A percentile compares a stretch with the other conserved stretches of the same genome.
Conservation (phyloP, 2,797 vertebrate genomes). For the Pygocentrus nattereri region DNA sequence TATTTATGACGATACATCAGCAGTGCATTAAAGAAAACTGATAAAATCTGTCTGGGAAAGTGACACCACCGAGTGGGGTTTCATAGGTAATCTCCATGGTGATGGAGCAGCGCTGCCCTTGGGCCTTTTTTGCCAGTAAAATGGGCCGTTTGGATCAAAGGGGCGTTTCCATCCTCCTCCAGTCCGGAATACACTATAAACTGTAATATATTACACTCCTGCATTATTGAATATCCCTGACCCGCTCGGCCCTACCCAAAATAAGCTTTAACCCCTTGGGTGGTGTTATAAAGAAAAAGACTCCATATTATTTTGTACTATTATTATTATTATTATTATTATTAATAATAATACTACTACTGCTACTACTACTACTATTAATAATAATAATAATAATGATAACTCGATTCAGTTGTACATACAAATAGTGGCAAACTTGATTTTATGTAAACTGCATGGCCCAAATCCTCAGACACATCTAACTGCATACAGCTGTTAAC, state of each 20-base stretch:
- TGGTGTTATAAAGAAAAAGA: neutral
- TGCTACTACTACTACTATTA: too few relatives aligned
- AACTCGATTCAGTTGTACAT: neutral
- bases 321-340: neutral
- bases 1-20: conserved; percentile 15
- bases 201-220: conserved; percentile 46
- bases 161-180: conserved; percentile 3
- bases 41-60: conserved; percentile 10
- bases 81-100: conserved; percentile 38
- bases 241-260: conserved; percentile 27
- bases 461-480: neutral
- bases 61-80: neutral
- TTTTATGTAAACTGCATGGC: neutral
- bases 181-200: conserved; percentile 11
- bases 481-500: too few relatives aligned
- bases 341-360: too few relatives aligned
- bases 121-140: neutral
- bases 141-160: conserved; percentile 27
- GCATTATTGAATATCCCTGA: conserved; percentile 52
- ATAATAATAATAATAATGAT: neutral
- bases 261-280: conserved; percentile 33
- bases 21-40: conserved; percentile 27
- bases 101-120: conserved; percentile 2
- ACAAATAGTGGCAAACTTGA: neutral
- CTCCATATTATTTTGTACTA: neutral